Evolutionary conservation across 2,888 invertebrate species (phyloP).

Genomic region (Diarsia brunnea): DNA sequence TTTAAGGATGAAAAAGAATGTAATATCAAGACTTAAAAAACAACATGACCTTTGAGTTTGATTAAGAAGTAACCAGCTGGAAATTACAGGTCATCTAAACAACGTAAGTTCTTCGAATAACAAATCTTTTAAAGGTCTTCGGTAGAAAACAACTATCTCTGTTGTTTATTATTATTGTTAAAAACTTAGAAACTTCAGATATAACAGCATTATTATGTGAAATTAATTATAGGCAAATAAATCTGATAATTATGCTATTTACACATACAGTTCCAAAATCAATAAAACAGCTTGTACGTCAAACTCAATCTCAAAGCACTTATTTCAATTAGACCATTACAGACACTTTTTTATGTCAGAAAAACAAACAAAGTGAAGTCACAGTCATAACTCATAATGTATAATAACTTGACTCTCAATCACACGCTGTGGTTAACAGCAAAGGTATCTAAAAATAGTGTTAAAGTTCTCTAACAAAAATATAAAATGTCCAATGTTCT

Average conservation of each 20-base stretch:
- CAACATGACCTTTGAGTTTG: conserved; percentile 23
- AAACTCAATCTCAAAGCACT: too few relatives aligned
- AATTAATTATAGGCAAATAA: too few relatives aligned
- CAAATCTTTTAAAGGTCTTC: conserved; percentile 1
- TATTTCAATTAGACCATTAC: too few relatives aligned
- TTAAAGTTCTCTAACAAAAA: background rate
- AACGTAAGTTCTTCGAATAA: background rate
- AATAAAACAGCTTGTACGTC: background rate
- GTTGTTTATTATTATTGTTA: background rate
- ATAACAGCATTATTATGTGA: background rate
- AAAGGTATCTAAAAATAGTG: background rate
- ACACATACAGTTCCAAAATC: background rate
- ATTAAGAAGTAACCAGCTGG: background rate
- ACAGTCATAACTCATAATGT: too few relatives aligned
- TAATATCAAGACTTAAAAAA: background rate
- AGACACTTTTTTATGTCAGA: too few relatives aligned
- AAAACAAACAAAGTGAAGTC: too few relatives aligned
- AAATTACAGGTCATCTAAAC: background rate
- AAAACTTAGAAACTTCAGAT: background rate
- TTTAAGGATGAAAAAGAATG: background rate
- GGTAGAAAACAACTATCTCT: background rate
- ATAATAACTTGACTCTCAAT: too few relatives aligned
- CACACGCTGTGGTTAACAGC: too few relatives aligned
- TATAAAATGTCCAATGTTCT: background rate
- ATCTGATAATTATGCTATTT: background rate